These are phyloP conservation scores for Nasonia oneida DNA, from an alignment of 2,888 invertebrate species.

Conservation along the genomic window DNA sequence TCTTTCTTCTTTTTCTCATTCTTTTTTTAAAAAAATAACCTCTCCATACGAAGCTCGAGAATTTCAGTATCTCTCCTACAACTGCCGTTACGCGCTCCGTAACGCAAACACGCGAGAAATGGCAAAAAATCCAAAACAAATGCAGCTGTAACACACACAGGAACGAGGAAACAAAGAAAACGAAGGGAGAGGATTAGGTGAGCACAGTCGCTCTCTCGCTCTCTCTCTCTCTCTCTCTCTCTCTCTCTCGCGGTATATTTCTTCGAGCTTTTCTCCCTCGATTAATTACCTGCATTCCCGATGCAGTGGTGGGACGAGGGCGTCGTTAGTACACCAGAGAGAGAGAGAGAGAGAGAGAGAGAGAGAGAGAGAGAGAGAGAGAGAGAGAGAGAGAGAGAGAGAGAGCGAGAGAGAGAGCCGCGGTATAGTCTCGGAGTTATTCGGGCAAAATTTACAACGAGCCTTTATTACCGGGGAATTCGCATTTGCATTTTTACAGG, in stretches of 20 bases:
- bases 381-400: background rate
- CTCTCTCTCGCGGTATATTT: constrained; percentile 9
- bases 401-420: background rate
- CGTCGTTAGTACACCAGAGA: constrained; percentile 40
- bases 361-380: too few relatives aligned
- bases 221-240: too few relatives aligned
- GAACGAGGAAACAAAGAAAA: background rate
- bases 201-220: background rate
- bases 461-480: constrained; percentile 57
- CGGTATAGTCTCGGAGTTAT: background rate
- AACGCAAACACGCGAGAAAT: background rate
- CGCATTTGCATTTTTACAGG: constrained; percentile 61
- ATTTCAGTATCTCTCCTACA: constrained; percentile 2
- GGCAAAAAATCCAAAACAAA: background rate
- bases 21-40: background rate
- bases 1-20: background rate
- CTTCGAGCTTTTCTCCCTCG: constrained; percentile 29
- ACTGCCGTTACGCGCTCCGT: constrained; percentile 38
- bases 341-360: background rate
- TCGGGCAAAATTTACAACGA: constrained; percentile 50
- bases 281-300: constrained; percentile 56
- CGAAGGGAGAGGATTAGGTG: background rate
- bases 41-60: background rate
- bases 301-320: constrained; percentile 15
- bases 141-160: constrained; percentile 4